These are phyloP conservation scores for Tridacna gigas DNA, from an alignment of 2,888 invertebrate genomes.

Conservation along the genomic window DNA sequence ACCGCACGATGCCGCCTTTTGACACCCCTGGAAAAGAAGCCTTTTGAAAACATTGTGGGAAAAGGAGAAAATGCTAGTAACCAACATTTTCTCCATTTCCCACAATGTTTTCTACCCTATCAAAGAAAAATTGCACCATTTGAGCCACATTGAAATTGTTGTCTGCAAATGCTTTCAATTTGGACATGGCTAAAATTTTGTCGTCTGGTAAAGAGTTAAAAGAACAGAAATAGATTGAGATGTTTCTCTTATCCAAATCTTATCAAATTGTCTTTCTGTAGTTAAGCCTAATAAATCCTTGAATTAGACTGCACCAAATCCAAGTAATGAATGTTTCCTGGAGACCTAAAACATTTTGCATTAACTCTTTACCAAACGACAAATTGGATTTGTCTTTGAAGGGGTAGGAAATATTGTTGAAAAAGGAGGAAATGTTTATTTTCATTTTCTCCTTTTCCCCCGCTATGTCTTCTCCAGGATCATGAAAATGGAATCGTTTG, in stretches of 20 bases:
- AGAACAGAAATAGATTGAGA: not conserved
- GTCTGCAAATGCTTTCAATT: no score
- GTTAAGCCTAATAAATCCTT: constrained; percentile 36
- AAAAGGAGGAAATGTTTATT: not conserved
- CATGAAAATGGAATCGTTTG: no score
- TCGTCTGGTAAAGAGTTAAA: no score
- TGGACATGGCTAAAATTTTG: no score
- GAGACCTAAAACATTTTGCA: constrained; percentile 20
- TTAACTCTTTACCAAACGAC: not conserved
- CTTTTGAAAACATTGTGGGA: not conserved
- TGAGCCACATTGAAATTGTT: no score
- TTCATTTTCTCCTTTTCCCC: not conserved
- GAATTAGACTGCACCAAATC: constrained; percentile 36
- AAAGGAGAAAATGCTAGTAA: not conserved
- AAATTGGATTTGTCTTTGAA: no score
- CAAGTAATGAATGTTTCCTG: constrained; percentile 38
- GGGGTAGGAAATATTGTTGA: not conserved
- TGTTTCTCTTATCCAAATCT: constrained; percentile 33
- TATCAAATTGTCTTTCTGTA: constrained; percentile 31
- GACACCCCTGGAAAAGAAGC: no score
- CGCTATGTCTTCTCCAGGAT: not conserved
- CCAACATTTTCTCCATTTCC: not conserved
- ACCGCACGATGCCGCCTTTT: no score
- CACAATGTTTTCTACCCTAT: not conserved
- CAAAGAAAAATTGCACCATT: no score